Percentiles rank a stretch among this genome's conserved stretches.
Conservation (phyloP, 2,797 vertebrate species). For the Furcifer pardalis region DNA sequence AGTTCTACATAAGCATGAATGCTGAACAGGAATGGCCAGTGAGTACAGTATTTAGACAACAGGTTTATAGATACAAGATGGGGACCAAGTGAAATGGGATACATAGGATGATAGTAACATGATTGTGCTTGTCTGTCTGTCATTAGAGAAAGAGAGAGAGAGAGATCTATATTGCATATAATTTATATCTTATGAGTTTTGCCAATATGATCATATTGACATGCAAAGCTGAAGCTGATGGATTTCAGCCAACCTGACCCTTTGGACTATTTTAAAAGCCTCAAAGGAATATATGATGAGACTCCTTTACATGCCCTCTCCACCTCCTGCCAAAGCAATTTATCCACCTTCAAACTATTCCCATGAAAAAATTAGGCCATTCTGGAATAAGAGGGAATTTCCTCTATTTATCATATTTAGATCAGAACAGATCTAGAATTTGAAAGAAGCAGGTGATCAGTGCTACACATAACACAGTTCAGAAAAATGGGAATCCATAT, state of each 20-base stretch:
- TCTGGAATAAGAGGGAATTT: conserved; percentile 47
- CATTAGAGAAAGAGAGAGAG: too few relatives aligned
- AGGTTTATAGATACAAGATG: too few relatives aligned
- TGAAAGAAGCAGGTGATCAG: conserved; percentile 8
- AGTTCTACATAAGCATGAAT: too few relatives aligned
- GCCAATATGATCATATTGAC: background rate
- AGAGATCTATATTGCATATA: too few relatives aligned
- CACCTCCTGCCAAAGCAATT: conserved; percentile 47
- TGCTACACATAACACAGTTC: background rate
- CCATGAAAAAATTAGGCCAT: conserved; percentile 45
- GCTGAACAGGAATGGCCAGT: too few relatives aligned
- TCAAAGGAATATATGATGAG: background rate
- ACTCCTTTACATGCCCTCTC: background rate
- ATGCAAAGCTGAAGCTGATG: background rate
- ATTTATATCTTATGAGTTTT: background rate
- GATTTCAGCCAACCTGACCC: background rate
- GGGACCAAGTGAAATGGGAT: too few relatives aligned
- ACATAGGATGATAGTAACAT: too few relatives aligned
- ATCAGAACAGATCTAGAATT: conserved; percentile 17
- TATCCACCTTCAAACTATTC: conserved; percentile 49
- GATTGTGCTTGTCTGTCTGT: too few relatives aligned
- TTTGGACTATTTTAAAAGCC: background rate
- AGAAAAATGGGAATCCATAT: conserved; percentile 10
- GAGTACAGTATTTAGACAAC: too few relatives aligned
- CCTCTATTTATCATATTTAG: too few relatives aligned